Evolutionary conservation across 2,888 invertebrate species (phyloP), one percentile per base, ranked within the genome.

Genomic region (Aporophyla nigra): DNA sequence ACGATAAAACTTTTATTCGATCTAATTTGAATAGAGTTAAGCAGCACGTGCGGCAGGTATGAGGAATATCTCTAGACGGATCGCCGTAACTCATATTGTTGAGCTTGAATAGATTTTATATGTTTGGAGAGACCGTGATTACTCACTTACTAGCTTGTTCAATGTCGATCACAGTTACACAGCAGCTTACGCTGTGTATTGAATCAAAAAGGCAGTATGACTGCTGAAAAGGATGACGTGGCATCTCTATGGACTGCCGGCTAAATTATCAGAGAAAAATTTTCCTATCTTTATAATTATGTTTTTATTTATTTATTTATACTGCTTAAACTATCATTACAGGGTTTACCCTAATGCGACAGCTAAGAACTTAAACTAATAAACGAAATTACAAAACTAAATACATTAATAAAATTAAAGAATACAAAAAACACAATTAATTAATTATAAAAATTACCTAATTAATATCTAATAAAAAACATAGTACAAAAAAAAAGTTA

Each of bases 1-100:
- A 90, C 90, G 90, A 94, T 93, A 92, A 93, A 92, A 93, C 90
- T 94, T 94, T 95, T 95, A 95, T 95, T 94, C 91, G 94, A 95
- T 94, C 91, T 88, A 87, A 94, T 94, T 94, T 93, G 94, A 94
- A 94, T 94, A 91, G 91, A 92, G 85, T 89, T 87, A 80, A 86
- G 73, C 24, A 74, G 75, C 85, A 66, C 82, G 78, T 81, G 59
- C 27, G 63, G 54, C 84, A 80, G 76, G 83, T 76, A 74, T 65
- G 69, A 43, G 49, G 49, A 2, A 70, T 76, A 76, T 69, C 71
- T 71, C 19, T 21, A 19, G 58, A 80, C 61, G 71, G 61, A 58
- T 76, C 40, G 53, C 59, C 56, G 43, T 4, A 21, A 9, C 54
- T 66, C 74, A 58, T 53, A 53, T 1, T 21, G 12, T 10, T 40